Evolutionary conservation across 35 echinoderm and acorn worm genomes (phyloP), one percentile per base, ranked within the genome.

Genomic region (Anneissia japonica): DNA sequence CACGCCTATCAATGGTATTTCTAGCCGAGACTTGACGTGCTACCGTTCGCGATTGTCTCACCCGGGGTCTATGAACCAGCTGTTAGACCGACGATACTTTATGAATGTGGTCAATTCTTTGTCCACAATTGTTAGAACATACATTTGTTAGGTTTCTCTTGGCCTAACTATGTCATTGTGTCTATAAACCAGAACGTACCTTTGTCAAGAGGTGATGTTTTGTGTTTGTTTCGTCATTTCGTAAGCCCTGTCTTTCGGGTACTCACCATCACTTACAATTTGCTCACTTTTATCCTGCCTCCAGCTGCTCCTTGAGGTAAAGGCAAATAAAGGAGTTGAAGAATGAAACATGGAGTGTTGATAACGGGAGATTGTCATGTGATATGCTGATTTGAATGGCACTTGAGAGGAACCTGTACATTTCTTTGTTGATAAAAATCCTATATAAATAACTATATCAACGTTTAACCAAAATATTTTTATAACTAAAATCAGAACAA

Each of bases 51-150:
- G 21, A 64, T 64, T 64, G 51, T 64, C 51, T 64, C 1, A 19
- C 1, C 11, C 51, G 26, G 51, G 51, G 51, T 64, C 51, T 64
- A 9, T 1, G 6, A 2, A 64, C 5, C 51, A 64, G 51, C 51
- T 64, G 51, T 43, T 43, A 14, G 14, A 43, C 4, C 51, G 51
- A 64, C 51, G 26, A 64, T 19, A 19, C 51, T 26, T 26, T 64
- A 9, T 64, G 5, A 64, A 64, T 64, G 51, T 64, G 51, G 51
- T 64, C 51, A 64, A 64, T 9, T 64, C 51, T 64, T 64, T 64
- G 51, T 64, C 51, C 51, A 64, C 51, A 64, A 64, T n/a, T n/a
- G n/a, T n/a, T n/a, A n/a, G n/a, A n/a, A n/a, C n/a, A 64, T 64
- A 64, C 51, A 64, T 64, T 64, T 64, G 21, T 64, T 64, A 64